These are phyloP conservation scores for Ceratoteleas bidentatus DNA, from an alignment of 1,140 invertebrate genomes.

Conservation along the genomic window DNA sequence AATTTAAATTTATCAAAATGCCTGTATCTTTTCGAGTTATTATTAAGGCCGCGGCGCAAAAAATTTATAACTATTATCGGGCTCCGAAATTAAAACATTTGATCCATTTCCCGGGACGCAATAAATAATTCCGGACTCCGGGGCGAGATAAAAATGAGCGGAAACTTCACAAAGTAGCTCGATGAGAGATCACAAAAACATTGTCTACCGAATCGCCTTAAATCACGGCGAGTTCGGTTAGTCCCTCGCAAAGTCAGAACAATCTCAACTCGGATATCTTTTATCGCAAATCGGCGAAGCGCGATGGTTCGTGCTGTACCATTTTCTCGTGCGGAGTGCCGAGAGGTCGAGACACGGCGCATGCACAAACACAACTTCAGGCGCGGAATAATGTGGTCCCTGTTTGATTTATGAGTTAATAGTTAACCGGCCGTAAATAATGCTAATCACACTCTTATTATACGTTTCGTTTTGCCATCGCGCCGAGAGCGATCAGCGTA, in stretches of 20 bases:
- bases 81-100: conserved; percentile 29
- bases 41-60: neutral
- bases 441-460: conserved; percentile 82
- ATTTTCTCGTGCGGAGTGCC: conserved; percentile 61
- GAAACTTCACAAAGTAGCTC: conserved; percentile 58
- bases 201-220: conserved; percentile 57
- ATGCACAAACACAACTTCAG: conserved; percentile 59
- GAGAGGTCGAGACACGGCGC: conserved; percentile 59
- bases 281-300: conserved; percentile 58
- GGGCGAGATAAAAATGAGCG: conserved; percentile 42
- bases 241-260: conserved; percentile 47
- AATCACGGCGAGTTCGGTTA: conserved; percentile 54
- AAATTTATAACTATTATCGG: conserved; percentile 21
- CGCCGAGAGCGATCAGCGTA: conserved; percentile 64
- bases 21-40: no score
- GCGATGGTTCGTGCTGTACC: conserved; percentile 64
- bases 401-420: conserved; percentile 80
- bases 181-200: conserved; percentile 64
- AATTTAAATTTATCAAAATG: no score
- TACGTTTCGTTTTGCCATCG: conserved; percentile 74
- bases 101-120: conserved; percentile 8
- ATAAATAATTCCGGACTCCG: conserved; percentile 45
- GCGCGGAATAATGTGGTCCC: conserved; percentile 72
- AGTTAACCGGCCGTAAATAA: conserved; percentile 81
- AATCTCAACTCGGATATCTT: conserved; percentile 60